Evolutionary conservation across 2,888 invertebrate genomes (phyloP).

Genomic region (Drosophila rubida): DNA sequence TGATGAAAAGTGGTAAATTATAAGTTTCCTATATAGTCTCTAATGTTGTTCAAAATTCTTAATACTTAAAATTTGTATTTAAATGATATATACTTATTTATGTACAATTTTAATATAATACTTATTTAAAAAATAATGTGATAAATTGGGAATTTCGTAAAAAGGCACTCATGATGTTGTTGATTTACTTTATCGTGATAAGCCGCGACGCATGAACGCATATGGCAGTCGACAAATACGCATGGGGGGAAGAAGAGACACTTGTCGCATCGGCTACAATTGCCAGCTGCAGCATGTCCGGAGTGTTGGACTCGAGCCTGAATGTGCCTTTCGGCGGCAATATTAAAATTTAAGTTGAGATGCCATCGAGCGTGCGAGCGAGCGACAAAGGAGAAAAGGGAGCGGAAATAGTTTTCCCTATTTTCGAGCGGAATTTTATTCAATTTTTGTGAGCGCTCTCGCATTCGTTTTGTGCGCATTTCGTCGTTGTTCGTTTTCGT

Average conservation of each 20-base stretch:
- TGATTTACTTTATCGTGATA: neutral
- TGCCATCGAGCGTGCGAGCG: constrained; percentile 39
- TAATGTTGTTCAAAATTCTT: too few species aligned
- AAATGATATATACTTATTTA: too few species aligned
- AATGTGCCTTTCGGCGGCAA: constrained; percentile 63
- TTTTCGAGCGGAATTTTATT: constrained; percentile 46
- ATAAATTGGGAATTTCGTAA: too few species aligned
- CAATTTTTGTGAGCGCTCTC: constrained; percentile 15
- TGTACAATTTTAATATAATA: too few species aligned
- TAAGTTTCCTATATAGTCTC: too few species aligned
- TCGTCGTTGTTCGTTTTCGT: too few species aligned
- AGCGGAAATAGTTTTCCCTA: constrained; percentile 70
- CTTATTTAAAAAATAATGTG: too few species aligned
- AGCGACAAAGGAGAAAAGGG: constrained; percentile 44
- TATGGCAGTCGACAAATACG: neutral
- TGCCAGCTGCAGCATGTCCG: constrained; percentile 54
- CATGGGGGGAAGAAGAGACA: constrained; percentile 22
- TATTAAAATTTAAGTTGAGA: constrained; percentile 75
- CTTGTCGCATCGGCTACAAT: constrained; percentile 70
- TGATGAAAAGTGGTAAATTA: too few species aligned
- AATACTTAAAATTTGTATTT: too few species aligned
- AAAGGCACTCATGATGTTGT: too few species aligned
- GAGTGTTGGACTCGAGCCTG: constrained; percentile 10
- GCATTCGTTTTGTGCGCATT: constrained; percentile 26
- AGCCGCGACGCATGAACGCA: constrained; percentile 8